phyloP scores from a whole-genome alignment of 1,140 invertebrate genomes.

The Calliphora vicina region DNA sequence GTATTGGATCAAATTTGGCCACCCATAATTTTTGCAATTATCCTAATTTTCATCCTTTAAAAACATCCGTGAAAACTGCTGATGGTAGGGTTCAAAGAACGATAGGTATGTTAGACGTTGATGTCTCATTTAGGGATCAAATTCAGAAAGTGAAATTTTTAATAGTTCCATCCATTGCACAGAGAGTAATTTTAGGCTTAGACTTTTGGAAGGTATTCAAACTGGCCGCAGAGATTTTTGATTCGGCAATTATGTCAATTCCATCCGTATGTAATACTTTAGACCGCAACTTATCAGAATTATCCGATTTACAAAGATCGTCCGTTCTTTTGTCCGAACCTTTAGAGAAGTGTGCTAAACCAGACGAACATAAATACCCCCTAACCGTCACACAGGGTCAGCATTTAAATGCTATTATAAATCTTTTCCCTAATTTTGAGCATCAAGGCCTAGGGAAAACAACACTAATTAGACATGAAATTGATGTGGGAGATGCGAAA shows the following conservation, averaged over 20 bases:
- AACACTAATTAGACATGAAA: neutral
- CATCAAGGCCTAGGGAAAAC: conserved; percentile 31
- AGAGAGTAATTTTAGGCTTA: neutral
- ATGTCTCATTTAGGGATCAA: neutral
- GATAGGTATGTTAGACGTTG: neutral
- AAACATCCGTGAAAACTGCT: neutral
- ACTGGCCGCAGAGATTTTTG: neutral
- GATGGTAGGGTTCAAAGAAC: neutral
- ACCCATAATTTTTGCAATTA: neutral
- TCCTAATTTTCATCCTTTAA: neutral
- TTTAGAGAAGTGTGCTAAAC: neutral
- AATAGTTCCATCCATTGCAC: conserved; percentile 28
- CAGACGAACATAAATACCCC: neutral
- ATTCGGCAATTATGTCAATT: conserved; percentile 29
- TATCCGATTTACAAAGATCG: too few relatives aligned
- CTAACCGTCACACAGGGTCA: neutral
- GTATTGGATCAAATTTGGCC: neutral
- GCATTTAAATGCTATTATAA: conserved; percentile 19
- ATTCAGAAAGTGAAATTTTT: conserved; percentile 30
- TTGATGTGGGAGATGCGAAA: neutral
- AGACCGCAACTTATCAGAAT: too few relatives aligned
- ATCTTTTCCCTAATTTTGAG: conserved; percentile 15
- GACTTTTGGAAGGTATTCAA: neutral
- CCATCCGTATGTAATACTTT: too few relatives aligned
- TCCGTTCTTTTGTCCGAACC: neutral